Evolutionary conservation across 2,888 invertebrate genomes (phyloP), one percentile per base, ranked within the genome.

Genomic region (Rotaria socialis): DNA sequence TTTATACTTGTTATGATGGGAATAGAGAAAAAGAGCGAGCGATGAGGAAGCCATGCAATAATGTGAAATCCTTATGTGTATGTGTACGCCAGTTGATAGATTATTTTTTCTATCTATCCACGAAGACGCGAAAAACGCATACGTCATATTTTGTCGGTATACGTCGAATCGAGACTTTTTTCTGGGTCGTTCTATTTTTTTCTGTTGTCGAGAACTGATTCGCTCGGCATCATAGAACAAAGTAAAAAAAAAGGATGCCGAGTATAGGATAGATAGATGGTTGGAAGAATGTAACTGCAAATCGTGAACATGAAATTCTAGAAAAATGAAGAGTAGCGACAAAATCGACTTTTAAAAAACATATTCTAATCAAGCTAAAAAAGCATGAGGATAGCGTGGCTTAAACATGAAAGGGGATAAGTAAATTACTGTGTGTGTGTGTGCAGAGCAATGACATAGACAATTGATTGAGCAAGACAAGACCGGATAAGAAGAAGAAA

Each of bases 51-150:
- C 35, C 35, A 67, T 67, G 35, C 67, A 35, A 67, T 41, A 16
- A 67, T 67, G 67, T 35, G 67, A 67, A 67, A 67, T 67, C 35
- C 6, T 67, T 35, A 35, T 67, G 67, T 67, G 35, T 67, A 5
- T 67, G 35, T 14, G 67, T 67, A 19, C 1, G 67, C 35, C 35
- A 16, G 35, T 67, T 41, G 67, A 67, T 67, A 67, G 67, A 67
- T 67, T 67, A 67, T 67, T 35, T 67, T 67, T 67, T 67, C 67
- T 67, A 67, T 67, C 67, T 67, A 35, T 41, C 67, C 19, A 67
- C 35, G 16, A 67, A 14, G 35, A 67, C 35, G 67, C 19, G 27
- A 35, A 67, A 67, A 67, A 67, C 35, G 67, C 67, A 67, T 56
- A 8, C 56, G 4, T 24, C 56, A 56, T 24, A 35, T 56, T 22